A percentile compares a stretch with the other conserved stretches of the same genome.
These are phyloP conservation scores for Salvator merianae DNA, from an alignment of 2,113 vertebrate species.

Conservation along the genomic window DNA sequence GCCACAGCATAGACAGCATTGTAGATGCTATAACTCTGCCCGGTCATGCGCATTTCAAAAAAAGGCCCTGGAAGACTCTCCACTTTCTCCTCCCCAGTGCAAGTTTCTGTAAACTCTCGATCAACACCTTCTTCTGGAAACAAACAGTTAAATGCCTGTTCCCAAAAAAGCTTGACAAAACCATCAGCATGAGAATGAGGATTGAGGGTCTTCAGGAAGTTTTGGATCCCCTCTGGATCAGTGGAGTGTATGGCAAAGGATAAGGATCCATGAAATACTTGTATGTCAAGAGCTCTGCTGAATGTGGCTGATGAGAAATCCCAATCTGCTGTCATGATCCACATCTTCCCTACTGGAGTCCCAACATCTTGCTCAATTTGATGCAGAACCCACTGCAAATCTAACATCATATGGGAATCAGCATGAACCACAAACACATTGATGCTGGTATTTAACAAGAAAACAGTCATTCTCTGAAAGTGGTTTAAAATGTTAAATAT, in stretches of 20 bases:
- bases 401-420: conserved; percentile 10
- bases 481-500: not conserved
- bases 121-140: not conserved
- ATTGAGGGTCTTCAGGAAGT: not conserved
- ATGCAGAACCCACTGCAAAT: not conserved
- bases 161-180: conserved; percentile 14
- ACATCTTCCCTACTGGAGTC: not conserved
- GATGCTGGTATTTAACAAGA: fast-evolving
- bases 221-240: not conserved
- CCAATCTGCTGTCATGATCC: conserved; percentile 30
- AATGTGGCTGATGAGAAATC: conserved; percentile 2
- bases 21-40: conserved; percentile 20
- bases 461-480: not conserved
- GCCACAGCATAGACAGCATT: conserved; percentile 6
- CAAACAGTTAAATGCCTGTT: conserved; percentile 5
- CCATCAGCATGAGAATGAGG: not conserved
- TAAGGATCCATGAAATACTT: not conserved
- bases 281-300: not conserved
- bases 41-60: conserved; percentile 23
- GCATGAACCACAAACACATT: not conserved
- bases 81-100: not conserved
- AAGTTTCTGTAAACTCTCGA: not conserved
- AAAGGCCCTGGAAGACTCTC: not conserved
- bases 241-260: not conserved
- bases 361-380: too few relatives aligned